These are phyloP conservation scores for Apis mellifera DNA, from an alignment of 1,140 invertebrate genomes.

Conservation along the genomic window DNA sequence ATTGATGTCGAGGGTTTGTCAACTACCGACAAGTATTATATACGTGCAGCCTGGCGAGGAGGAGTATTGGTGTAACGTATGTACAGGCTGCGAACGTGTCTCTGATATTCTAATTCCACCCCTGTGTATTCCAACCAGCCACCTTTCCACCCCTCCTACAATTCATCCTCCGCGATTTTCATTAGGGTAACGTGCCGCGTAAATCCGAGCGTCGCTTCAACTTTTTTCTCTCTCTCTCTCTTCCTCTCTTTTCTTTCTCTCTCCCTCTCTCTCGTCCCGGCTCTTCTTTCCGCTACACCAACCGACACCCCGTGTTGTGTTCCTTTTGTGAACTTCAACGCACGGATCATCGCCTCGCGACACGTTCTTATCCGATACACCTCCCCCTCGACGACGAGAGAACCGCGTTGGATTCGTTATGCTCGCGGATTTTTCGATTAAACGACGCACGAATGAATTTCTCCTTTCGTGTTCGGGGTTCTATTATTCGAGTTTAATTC, in stretches of 20 bases:
- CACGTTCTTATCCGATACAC: slow-evolving; percentile 42
- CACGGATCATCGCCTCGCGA: slow-evolving; percentile 64
- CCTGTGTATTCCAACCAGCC: slow-evolving; percentile 65
- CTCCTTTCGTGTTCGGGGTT: background rate
- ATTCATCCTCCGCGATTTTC: slow-evolving; percentile 75
- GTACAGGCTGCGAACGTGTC: slow-evolving; percentile 60
- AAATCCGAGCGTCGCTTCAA: slow-evolving; percentile 65
- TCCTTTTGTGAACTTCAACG: slow-evolving; percentile 22
- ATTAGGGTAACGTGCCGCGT: slow-evolving; percentile 75
- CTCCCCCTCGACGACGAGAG: background rate
- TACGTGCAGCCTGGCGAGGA: slow-evolving; percentile 58
- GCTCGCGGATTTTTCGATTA: background rate
- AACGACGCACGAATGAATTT: background rate
- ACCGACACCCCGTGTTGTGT: background rate
- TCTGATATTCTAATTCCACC: slow-evolving; percentile 77
- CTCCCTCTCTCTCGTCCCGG: too few relatives aligned
- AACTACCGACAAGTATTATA: slow-evolving; percentile 75
- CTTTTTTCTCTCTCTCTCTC: slow-evolving; percentile 22
- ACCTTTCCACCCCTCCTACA: slow-evolving; percentile 33
- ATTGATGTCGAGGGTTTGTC: slow-evolving; percentile 79
- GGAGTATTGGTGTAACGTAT: slow-evolving; percentile 51
- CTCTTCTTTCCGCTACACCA: background rate
- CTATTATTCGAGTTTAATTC: too few relatives aligned
- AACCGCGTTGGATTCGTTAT: background rate
- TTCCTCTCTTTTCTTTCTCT: background rate